Percentiles rank a stretch among this genome's conserved stretches.
These are phyloP conservation scores for Linyphia triangularis DNA, from an alignment of 2,888 invertebrate species.

Conservation along the genomic window DNA sequence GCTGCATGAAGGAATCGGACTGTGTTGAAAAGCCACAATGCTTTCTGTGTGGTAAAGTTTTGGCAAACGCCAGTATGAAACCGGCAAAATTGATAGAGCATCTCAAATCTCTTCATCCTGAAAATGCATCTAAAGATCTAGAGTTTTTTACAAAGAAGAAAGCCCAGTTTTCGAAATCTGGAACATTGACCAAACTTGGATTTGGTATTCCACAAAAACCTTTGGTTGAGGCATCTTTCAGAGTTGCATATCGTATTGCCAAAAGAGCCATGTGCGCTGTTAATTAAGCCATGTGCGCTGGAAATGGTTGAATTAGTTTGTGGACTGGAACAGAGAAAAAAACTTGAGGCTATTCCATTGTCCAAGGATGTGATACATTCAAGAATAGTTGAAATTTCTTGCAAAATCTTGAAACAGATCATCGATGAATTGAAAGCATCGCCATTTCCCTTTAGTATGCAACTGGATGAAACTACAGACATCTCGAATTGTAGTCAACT, in stretches of 20 bases:
- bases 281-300: too few species aligned
- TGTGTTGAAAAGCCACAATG: slow-evolving; percentile 64
- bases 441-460: slow-evolving; percentile 65
- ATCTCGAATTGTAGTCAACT: slow-evolving; percentile 46
- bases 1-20: slow-evolving; percentile 57
- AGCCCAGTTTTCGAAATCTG: too few species aligned
- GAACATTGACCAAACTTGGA: too few species aligned
- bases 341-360: slow-evolving; percentile 65
- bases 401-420: slow-evolving; percentile 67
- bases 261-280: too few species aligned
- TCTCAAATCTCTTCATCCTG: slow-evolving; percentile 58
- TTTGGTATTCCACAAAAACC: too few species aligned
- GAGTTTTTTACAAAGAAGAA: too few species aligned
- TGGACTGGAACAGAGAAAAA: slow-evolving; percentile 61
- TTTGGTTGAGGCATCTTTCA: too few species aligned
- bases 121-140: slow-evolving; percentile 68
- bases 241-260: too few species aligned
- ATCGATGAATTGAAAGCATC: slow-evolving; percentile 59
- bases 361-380: slow-evolving; percentile 57
- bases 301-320: slow-evolving; percentile 52
- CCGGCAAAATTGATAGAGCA: slow-evolving; percentile 67
- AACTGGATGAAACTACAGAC: slow-evolving; percentile 80
- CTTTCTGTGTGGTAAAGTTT: slow-evolving; percentile 64
- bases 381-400: too few species aligned
- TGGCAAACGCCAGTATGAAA: slow-evolving; percentile 67